A percentile compares a stretch with the other conserved stretches of the same genome.
Evolutionary conservation across 2,888 invertebrate genomes (phyloP).

Genomic region (Synanthedon andrenaeformis): DNA sequence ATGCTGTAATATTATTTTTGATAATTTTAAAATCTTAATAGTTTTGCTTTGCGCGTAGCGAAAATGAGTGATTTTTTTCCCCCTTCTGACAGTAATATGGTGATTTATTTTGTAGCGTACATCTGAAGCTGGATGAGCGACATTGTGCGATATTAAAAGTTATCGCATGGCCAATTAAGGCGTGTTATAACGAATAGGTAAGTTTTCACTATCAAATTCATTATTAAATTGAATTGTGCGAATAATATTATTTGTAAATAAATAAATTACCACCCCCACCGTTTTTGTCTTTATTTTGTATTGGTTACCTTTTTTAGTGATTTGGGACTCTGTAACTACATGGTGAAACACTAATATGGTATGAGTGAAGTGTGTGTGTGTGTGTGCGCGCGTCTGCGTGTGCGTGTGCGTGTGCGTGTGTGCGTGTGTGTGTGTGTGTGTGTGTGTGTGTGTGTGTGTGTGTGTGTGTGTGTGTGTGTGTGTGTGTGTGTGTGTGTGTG

Average conservation of each 20-base stretch:
- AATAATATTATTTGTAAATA: too few species aligned
- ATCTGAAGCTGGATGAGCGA: slow-evolving; percentile 49
- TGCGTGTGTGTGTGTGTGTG: too few species aligned
- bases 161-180: slow-evolving; percentile 17
- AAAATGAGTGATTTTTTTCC: slow-evolving; percentile 25
- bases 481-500: too few species aligned
- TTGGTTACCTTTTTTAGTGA: not conserved
- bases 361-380: too few species aligned
- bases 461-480: too few species aligned
- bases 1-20: slow-evolving; percentile 27
- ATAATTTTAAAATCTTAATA: slow-evolving; percentile 8
- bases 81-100: slow-evolving; percentile 45
- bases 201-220: slow-evolving; percentile 23
- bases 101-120: slow-evolving; percentile 60
- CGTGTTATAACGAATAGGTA: slow-evolving; percentile 34
- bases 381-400: too few species aligned
- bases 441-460: too few species aligned
- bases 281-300: too few species aligned
- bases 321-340: slow-evolving; percentile 39
- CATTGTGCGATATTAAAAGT: slow-evolving; percentile 21
- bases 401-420: too few species aligned
- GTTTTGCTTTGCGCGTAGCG: slow-evolving; percentile 26
- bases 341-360: slow-evolving; percentile 7
- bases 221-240: too few species aligned
- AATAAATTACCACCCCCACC: too few species aligned